These are phyloP conservation scores for Cryptoprocta ferox DNA, from an alignment of 2,797 vertebrate species.

Conservation along the genomic window DNA sequence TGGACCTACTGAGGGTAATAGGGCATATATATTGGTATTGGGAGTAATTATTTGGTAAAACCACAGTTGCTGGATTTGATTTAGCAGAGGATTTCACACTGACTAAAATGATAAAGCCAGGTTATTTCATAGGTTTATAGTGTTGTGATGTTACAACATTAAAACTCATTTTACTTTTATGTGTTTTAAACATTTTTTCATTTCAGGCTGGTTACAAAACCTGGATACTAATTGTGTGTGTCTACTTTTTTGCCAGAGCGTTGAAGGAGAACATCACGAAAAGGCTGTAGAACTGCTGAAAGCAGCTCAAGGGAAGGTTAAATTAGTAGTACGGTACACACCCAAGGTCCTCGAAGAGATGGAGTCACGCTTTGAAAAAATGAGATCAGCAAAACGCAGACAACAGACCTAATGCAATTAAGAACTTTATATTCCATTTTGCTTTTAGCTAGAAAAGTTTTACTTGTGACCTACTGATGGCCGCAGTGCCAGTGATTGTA, in stretches of 20 bases:
- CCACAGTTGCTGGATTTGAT: not conserved
- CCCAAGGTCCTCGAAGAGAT: constrained; percentile 99
- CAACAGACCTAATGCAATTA: constrained; percentile 93
- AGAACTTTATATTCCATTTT: constrained; percentile 78
- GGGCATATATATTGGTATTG: not conserved
- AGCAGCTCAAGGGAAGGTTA: constrained; percentile 98
- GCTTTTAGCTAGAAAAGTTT: constrained; percentile 76
- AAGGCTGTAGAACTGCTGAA: constrained; percentile 98
- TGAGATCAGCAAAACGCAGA: constrained; percentile 98
- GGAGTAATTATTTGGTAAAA: not conserved
- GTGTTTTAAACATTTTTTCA: constrained; percentile 9
- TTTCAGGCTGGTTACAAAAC: not conserved
- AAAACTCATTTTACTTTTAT: not conserved
- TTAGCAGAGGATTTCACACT: not conserved
- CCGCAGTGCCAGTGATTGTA: constrained; percentile 69
- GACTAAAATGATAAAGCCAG: not conserved
- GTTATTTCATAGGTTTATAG: not conserved
- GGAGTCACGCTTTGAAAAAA: constrained; percentile 99
- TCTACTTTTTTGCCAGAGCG: constrained; percentile 89
- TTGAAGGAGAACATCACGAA: constrained; percentile 98
- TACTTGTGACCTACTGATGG: constrained; percentile 79
- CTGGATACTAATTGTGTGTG: constrained; percentile 44
- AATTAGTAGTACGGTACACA: constrained; percentile 98
- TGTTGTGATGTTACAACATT: not conserved
- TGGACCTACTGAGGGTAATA: not conserved